Evolutionary conservation across 53 echinoderm and acorn worm genomes (phyloP).

Genomic region (Luidia sarsii): DNA sequence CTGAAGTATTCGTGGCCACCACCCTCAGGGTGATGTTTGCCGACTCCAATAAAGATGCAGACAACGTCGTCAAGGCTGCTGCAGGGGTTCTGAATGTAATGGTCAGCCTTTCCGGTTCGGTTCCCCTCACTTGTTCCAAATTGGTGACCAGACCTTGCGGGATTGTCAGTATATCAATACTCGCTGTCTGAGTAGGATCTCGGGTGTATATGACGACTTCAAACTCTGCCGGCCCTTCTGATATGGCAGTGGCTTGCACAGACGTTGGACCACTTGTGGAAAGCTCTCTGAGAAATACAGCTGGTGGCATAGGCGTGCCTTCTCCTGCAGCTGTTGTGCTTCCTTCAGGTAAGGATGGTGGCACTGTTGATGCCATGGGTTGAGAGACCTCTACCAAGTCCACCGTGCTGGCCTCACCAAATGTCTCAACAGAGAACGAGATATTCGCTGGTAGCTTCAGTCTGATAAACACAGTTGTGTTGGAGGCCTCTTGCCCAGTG

Average conservation of each 20-base stretch:
- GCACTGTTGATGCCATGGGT: not conserved
- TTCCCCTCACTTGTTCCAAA: not conserved
- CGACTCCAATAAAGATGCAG: conserved; percentile 2
- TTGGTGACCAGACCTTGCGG: conserved; percentile 21
- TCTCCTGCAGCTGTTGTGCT: not conserved
- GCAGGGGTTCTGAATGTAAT: not conserved
- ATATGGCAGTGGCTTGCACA: not conserved
- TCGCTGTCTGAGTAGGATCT: conserved; percentile 3
- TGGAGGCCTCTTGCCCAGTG: not conserved
- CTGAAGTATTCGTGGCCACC: conserved; percentile 9
- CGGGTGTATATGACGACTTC: conserved; percentile 1
- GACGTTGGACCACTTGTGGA: conserved; percentile 1
- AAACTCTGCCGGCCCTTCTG: conserved; percentile 6
- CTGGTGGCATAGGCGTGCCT: not conserved
- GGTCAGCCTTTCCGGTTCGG: not conserved
- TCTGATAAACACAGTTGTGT: not conserved
- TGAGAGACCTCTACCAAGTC: conserved; percentile 18
- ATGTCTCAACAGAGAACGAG: conserved; percentile 27
- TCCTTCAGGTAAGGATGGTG: not conserved
- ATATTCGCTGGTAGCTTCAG: not conserved
- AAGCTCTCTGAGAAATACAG: not conserved
- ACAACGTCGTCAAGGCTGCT: conserved; percentile 7
- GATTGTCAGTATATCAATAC: conserved; percentile 13
- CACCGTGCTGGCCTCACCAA: conserved; percentile 19
- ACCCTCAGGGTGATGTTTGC: conserved; percentile 38